phyloP scores from a whole-genome alignment of 2,113 vertebrate genomes.

The Diglossa brunneiventris region DNA sequence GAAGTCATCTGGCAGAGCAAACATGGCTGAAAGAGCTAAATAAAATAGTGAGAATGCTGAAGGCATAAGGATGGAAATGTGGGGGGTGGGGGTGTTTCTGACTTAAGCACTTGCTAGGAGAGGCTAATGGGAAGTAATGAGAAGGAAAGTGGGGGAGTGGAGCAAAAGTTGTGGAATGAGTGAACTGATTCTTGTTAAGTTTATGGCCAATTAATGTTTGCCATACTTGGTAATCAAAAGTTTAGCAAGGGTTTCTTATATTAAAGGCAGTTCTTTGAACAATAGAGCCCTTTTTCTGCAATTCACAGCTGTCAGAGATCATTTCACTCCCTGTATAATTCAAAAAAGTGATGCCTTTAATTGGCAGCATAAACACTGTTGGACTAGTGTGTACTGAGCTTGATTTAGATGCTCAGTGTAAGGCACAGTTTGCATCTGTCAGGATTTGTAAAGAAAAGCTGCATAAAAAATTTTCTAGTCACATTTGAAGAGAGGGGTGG shows the following conservation, averaged over 20 bases:
- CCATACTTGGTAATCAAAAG: conserved; percentile 67
- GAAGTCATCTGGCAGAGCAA: conserved; percentile 13
- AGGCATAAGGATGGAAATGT: conserved; percentile 27
- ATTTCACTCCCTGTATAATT: conserved; percentile 73
- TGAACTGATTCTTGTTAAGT: conserved; percentile 66
- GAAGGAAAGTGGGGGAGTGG: conserved; percentile 16
- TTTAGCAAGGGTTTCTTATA: conserved; percentile 63
- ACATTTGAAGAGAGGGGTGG: neutral
- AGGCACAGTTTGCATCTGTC: conserved; percentile 56
- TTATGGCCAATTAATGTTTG: conserved; percentile 72
- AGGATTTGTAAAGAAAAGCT: conserved; percentile 27
- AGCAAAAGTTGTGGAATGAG: conserved; percentile 46
- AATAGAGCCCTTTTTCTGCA: conserved; percentile 70
- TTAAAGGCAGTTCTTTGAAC: conserved; percentile 72
- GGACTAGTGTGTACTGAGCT: conserved; percentile 19
- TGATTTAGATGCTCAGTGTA: conserved; percentile 35
- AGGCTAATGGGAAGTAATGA: conserved; percentile 38
- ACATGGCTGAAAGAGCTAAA: conserved; percentile 9
- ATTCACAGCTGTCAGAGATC: conserved; percentile 75
- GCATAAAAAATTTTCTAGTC: conserved; percentile 29
- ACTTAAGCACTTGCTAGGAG: conserved; percentile 20
- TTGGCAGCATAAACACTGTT: conserved; percentile 70
- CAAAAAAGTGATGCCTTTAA: conserved; percentile 74
- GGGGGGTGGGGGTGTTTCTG: conserved; percentile 28
- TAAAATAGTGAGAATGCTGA: conserved; percentile 18